Conservation (phyloP, 2,888 invertebrate genomes). For the Imbricaverruca yamaguchii region DNA sequence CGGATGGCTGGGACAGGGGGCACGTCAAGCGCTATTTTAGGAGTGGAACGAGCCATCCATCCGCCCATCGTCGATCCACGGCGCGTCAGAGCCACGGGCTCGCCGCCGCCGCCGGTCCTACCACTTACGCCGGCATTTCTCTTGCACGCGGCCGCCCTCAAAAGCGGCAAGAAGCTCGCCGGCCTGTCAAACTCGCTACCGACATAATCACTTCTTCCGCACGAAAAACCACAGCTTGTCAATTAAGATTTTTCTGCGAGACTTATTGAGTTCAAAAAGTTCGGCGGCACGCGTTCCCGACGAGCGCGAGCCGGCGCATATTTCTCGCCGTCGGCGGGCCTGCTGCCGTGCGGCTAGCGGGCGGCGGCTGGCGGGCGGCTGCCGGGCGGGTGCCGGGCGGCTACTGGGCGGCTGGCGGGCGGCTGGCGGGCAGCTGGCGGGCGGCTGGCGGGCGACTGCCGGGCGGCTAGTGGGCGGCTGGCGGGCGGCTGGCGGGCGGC, state of each 20-base stretch:
- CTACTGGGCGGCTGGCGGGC: no score
- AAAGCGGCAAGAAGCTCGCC: not conserved
- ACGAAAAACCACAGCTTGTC: conserved; percentile 12
- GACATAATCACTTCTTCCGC: not conserved
- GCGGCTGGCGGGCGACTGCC: no score
- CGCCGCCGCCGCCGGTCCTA: not conserved
- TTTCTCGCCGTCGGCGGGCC: not conserved
- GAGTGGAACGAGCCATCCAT: not conserved
- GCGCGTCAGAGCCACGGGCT: not conserved
- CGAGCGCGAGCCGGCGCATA: not conserved
- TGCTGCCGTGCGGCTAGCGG: not conserved
- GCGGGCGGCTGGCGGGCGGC: no score
- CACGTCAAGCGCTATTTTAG: conserved; percentile 14
- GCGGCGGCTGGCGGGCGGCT: not conserved
- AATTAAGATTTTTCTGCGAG: conserved; percentile 16
- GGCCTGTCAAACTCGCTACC: not conserved
- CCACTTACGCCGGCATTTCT: not conserved
- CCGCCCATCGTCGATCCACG: no score
- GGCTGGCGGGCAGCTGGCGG: no score
- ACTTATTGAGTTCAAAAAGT: conserved; percentile 1
- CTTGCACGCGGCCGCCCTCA: not conserved
- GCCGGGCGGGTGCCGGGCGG: not conserved
- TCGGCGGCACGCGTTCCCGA: not conserved
- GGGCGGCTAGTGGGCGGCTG: no score
- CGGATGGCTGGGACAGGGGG: not conserved